Evolutionary conservation across 2,797 vertebrate species (phyloP), one percentile per base, ranked within the genome.

Genomic region (Hozukius guyotensis): DNA sequence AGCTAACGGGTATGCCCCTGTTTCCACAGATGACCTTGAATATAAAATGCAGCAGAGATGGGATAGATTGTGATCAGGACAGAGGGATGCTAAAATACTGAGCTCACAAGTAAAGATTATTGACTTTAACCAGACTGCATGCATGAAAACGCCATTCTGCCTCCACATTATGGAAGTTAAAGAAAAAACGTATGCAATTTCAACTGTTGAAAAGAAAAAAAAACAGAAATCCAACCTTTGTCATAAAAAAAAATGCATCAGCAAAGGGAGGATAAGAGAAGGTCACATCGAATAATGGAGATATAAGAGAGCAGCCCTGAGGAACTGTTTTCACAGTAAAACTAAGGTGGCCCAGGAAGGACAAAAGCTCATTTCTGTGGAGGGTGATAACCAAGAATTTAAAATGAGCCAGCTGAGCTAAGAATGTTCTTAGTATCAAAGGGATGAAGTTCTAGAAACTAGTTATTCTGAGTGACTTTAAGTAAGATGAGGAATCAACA

Each of bases 261-360:
- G 61, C 62, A 60, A 27, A 60, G 16, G 16, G 27, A 72, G 68
- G 46, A 38, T 18, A 53, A 38, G 31, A 62, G 65, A 77, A 61
- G 75, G 76, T 72, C 68, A 72, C n/a, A 34, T 63, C 32, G 62
- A 16, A 64, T 64, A 62, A 70, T 36, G 75, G 56, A 42, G 57
- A 55, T 70, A 70, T 62, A 29, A 57, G 60, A 71, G 52, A 56
- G 60, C 14, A 64, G 67, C 60, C 67, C 76, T 64, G 76, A 78
- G 67, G 76, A 71, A 64, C 49, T 71, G 36, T 56, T 71, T 64
- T 42, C 66, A 31, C 59, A 32, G 52, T 71, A 10, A 78, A 64
- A 57, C 52, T 71, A 46, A 57, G 68, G 52, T 72, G 68, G 52
- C 25, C 59, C 76, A 32, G 49, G 59, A 77, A 78, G 59, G 76